A percentile compares a stretch with the other conserved stretches of the same genome.
phyloP scores from a whole-genome alignment of 2,113 vertebrate genomes.

The Tricholaema leucomelas region DNA sequence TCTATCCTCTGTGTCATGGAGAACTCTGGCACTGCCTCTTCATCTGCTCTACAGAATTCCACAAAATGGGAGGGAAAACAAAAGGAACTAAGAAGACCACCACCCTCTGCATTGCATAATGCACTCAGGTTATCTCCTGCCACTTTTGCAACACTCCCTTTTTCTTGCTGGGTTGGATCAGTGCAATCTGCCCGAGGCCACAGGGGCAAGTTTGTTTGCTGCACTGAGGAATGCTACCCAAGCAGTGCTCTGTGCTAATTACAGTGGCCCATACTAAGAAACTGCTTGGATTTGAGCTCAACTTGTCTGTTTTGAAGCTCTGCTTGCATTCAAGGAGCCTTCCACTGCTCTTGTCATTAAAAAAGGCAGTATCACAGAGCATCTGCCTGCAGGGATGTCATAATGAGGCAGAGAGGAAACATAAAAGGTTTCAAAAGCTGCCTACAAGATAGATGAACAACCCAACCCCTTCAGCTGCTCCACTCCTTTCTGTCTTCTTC shows the following conservation, averaged over 20 bases:
- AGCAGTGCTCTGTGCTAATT: not conserved
- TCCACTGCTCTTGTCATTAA: not conserved
- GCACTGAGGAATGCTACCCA: not conserved
- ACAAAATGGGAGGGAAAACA: not conserved
- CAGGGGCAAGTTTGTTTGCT: not conserved
- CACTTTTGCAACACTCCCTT: not conserved
- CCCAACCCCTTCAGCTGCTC: not conserved
- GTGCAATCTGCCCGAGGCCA: not conserved
- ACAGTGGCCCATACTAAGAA: not conserved
- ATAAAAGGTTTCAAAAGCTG: not conserved
- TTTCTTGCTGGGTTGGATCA: not conserved
- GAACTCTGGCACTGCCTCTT: not conserved
- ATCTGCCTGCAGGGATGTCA: not conserved
- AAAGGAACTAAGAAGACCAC: not conserved
- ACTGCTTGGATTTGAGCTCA: not conserved
- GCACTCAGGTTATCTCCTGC: not conserved
- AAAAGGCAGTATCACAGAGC: not conserved
- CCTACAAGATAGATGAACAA: not conserved
- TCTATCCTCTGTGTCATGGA: not conserved
- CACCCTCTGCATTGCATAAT: not conserved
- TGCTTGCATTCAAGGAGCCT: not conserved
- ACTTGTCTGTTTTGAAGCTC: not conserved
- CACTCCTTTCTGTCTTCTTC: not conserved
- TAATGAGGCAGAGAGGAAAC: not conserved
- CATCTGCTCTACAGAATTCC: not conserved